Evolutionary conservation across 2,113 vertebrate species (phyloP).

Genomic region (Stercorarius parasiticus): DNA sequence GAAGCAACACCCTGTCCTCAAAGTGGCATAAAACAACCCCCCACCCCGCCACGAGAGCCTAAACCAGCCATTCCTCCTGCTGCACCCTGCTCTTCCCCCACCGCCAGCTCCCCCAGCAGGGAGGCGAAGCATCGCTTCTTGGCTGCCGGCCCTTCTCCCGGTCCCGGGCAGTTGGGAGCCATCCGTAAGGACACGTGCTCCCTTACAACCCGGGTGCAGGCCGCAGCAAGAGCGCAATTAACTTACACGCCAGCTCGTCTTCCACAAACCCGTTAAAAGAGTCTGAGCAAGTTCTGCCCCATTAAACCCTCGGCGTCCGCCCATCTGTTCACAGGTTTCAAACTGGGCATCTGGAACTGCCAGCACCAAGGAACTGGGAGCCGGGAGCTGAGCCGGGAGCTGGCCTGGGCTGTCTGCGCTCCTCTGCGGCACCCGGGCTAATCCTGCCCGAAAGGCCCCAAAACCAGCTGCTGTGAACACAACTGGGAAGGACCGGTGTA

Average conservation of each 20-base stretch:
- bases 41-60: neutral
- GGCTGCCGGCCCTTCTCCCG: neutral
- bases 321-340: neutral
- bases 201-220: fast-evolving
- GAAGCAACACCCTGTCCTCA: neutral
- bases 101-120: neutral
- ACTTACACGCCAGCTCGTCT: too few relatives aligned
- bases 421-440: neutral
- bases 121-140: neutral
- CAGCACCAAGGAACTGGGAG: neutral
- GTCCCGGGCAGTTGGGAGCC: neutral
- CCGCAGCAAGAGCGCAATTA: neutral
- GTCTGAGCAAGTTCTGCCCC: neutral
- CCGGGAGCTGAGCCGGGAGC: neutral
- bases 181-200: fast-evolving
- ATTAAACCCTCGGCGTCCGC: neutral
- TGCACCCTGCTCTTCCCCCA: neutral
- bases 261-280: neutral
- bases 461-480: neutral
- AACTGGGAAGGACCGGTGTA: neutral
- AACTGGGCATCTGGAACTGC: fast-evolving
- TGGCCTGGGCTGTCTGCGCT: neutral
- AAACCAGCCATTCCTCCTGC: neutral
- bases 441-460: neutral
- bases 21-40: neutral